These are phyloP conservation scores for Chiloscyllium plagiosum DNA, from an alignment of 2,113 vertebrate genomes.

Conservation along the genomic window DNA sequence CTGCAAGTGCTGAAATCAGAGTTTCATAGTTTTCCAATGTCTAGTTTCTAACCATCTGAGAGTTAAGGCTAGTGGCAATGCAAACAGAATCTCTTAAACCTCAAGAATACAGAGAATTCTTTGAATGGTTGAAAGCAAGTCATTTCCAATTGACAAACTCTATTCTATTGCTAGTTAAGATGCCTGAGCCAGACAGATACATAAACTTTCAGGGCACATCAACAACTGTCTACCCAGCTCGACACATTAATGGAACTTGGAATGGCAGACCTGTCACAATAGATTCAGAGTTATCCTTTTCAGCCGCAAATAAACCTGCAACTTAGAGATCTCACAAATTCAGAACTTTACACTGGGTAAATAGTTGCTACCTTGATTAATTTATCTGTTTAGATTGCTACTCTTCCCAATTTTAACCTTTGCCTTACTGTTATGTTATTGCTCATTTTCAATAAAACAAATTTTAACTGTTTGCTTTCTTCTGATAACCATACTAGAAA, in stretches of 20 bases:
- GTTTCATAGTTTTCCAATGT: not conserved
- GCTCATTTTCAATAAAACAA: not conserved
- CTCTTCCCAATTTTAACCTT: not conserved
- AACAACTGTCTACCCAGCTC: not conserved
- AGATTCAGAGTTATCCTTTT: not conserved
- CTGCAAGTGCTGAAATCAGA: not conserved
- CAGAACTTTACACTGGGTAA: not conserved
- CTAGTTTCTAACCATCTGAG: not conserved
- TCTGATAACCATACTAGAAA: not conserved
- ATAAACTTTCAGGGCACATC: not conserved
- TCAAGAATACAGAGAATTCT: not conserved
- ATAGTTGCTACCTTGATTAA: not conserved
- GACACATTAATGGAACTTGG: not conserved
- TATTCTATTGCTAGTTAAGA: not conserved
- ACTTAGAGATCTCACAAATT: not conserved
- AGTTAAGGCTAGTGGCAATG: not conserved
- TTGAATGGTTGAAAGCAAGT: not conserved
- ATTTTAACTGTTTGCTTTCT: not conserved
- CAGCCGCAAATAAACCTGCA: not conserved
- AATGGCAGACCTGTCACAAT: not conserved
- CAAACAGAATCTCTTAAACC: not conserved
- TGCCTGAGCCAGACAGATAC: not conserved
- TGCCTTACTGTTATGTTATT: not conserved
- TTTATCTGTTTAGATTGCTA: not conserved
- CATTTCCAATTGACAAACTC: not conserved